Conservation (phyloP, 2,888 invertebrate genomes). For the Parelbella ahira region DNA sequence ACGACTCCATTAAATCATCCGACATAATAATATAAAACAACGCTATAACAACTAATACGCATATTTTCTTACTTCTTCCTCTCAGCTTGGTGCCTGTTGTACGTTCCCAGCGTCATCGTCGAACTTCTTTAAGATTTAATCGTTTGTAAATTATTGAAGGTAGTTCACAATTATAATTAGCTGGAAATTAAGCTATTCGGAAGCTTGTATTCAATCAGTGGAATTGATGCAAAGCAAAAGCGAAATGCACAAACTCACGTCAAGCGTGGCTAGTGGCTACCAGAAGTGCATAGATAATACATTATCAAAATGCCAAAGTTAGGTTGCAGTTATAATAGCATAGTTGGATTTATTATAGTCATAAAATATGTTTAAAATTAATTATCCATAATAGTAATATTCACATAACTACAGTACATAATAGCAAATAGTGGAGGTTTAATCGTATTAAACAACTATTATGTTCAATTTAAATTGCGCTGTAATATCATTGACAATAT, state of each 20-base stretch:
- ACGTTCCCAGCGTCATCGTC: conserved; percentile 70
- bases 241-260: conserved; percentile 23
- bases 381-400: too few relatives aligned
- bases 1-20: conserved; percentile 6
- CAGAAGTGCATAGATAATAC: too few relatives aligned
- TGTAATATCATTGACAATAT: too few relatives aligned
- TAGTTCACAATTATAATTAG: conserved; percentile 4
- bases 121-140: not conserved
- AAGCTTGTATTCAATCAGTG: conserved; percentile 8
- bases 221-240: conserved; percentile 22
- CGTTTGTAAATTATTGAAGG: conserved; percentile 3
- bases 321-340: too few relatives aligned
- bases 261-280: conserved; percentile 26
- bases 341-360: too few relatives aligned
- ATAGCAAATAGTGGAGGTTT: too few relatives aligned
- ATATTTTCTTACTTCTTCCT: conserved; percentile 59
- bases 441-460: too few relatives aligned
- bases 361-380: too few relatives aligned
- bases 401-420: too few relatives aligned
- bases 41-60: conserved; percentile 16
- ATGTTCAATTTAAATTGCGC: too few relatives aligned
- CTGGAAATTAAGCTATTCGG: not conserved
- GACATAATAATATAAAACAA: conserved; percentile 18
- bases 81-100: conserved; percentile 70
- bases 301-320: conserved; percentile 21